A percentile compares a stretch with the other conserved stretches of the same genome.
Conservation (phyloP, 2,888 invertebrate species). For the Adelphocoris suturalis region DNA sequence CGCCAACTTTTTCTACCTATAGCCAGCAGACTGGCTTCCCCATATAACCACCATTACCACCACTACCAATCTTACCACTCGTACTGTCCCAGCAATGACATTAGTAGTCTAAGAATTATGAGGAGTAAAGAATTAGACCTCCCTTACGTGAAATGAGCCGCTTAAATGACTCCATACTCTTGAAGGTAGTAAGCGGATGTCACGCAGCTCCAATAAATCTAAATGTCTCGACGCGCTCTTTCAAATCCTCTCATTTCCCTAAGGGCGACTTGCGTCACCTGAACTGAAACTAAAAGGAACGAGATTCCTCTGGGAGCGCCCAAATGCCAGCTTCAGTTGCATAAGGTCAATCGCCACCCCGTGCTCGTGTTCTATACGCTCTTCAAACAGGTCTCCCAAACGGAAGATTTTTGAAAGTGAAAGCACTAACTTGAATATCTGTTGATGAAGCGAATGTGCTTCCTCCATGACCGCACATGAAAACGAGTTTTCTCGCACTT, state of each 20-base stretch:
- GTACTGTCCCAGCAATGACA: too few relatives aligned
- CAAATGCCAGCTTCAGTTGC: constrained; percentile 30
- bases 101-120: too few relatives aligned
- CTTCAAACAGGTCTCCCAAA: background rate
- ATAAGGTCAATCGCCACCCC: constrained; percentile 3
- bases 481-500: background rate
- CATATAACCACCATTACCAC: too few relatives aligned
- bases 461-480: background rate
- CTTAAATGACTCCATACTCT: too few relatives aligned
- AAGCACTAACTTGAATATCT: background rate
- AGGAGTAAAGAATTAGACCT: too few relatives aligned
- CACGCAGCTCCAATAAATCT: background rate
- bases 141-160: too few relatives aligned
- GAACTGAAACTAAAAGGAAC: constrained; percentile 28
- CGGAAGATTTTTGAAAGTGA: background rate
- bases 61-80: too few relatives aligned
- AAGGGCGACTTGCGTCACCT: constrained; percentile 18
- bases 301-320: constrained; percentile 6
- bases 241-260: constrained; percentile 33
- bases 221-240: constrained; percentile 27
- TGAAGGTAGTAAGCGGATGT: too few relatives aligned
- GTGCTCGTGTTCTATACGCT: background rate
- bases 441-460: constrained; percentile 11
- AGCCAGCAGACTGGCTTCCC: too few relatives aligned
- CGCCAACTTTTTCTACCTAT: too few relatives aligned